Conservation (phyloP, 1,140 invertebrate species). For the Zaprionus camerounensis region DNA sequence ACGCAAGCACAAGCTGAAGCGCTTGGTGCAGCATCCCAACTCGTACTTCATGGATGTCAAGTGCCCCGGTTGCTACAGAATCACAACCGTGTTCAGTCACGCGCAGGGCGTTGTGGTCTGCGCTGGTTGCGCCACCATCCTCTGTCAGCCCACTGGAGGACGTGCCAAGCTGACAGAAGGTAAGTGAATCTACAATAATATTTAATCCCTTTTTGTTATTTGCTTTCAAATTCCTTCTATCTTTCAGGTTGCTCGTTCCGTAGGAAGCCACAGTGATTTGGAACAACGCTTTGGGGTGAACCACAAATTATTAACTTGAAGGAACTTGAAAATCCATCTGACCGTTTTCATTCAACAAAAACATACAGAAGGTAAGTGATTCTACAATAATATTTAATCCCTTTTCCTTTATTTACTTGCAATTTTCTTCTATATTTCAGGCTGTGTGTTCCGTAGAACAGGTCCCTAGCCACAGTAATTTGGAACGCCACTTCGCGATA, state of each 20-base stretch:
- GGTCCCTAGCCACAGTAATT: conserved; percentile 90
- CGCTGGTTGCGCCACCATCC: conserved; percentile 98
- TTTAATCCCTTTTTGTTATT: conserved; percentile 3
- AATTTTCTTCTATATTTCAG: conserved; percentile 86
- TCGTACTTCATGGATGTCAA: conserved; percentile 99
- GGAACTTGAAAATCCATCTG: conserved; percentile 46
- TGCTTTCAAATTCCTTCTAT: conserved; percentile 55
- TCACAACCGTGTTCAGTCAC: conserved; percentile 99
- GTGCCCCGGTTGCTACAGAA: conserved; percentile 99
- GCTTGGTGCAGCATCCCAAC: conserved; percentile 99
- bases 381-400: not conserved
- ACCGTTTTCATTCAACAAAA: conserved; percentile 23
- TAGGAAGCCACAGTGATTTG: conserved; percentile 94
- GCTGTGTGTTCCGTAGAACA: conserved; percentile 96
- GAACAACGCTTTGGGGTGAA: conserved; percentile 57
- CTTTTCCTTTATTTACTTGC: conserved; percentile 6
- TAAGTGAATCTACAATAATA: conserved; percentile 72
- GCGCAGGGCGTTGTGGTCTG: conserved; percentile 99
- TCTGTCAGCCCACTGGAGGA: conserved; percentile 99
- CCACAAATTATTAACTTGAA: conserved; percentile 81
- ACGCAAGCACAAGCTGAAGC: conserved; percentile 97
- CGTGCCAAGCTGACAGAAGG: conserved; percentile 99
- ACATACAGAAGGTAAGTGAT: conserved; percentile 92
- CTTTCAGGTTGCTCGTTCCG: conserved; percentile 95
- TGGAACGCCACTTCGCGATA: conserved; percentile 16